Conservation (phyloP, 2,888 invertebrate species). For the Ormyrus thymus region DNA sequence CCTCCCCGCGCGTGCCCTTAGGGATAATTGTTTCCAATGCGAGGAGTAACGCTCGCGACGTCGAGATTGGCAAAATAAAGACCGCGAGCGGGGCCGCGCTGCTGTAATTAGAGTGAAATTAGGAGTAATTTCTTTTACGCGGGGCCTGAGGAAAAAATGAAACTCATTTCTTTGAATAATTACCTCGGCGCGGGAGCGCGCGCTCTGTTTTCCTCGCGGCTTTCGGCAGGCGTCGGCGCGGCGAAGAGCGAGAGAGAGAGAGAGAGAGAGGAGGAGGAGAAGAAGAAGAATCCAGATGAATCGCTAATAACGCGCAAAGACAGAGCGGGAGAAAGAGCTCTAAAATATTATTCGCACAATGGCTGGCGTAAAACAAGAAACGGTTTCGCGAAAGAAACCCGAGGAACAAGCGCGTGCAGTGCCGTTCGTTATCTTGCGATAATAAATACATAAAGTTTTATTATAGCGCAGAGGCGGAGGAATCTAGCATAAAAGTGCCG, state of each 20-base stretch:
- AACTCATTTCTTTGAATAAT: no score
- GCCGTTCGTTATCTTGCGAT: slow-evolving; percentile 69
- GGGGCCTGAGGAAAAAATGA: no score
- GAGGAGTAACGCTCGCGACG: no score
- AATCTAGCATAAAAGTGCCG: slow-evolving; percentile 56
- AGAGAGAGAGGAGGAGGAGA: background rate
- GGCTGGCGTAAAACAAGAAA: slow-evolving; percentile 28
- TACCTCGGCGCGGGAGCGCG: no score
- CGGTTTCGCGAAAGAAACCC: slow-evolving; percentile 44
- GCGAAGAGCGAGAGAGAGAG: background rate
- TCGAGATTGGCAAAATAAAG: no score
- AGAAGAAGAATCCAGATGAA: slow-evolving; percentile 36
- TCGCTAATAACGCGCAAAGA: slow-evolving; percentile 41
- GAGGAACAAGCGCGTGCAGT: slow-evolving; percentile 58
- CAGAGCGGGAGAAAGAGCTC: slow-evolving; percentile 6
- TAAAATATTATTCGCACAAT: slow-evolving; percentile 49
- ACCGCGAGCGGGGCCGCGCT: no score
- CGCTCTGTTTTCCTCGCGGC: no score
- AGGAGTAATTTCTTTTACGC: no score
- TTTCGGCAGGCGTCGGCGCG: background rate
- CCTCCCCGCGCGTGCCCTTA: no score
- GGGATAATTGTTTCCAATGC: no score
- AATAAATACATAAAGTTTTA: slow-evolving; percentile 70
- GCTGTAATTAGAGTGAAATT: no score
- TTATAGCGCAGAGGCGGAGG: slow-evolving; percentile 60